phyloP scores from a whole-genome alignment of 2,888 invertebrate genomes.

The Dryomyza anilis region DNA sequence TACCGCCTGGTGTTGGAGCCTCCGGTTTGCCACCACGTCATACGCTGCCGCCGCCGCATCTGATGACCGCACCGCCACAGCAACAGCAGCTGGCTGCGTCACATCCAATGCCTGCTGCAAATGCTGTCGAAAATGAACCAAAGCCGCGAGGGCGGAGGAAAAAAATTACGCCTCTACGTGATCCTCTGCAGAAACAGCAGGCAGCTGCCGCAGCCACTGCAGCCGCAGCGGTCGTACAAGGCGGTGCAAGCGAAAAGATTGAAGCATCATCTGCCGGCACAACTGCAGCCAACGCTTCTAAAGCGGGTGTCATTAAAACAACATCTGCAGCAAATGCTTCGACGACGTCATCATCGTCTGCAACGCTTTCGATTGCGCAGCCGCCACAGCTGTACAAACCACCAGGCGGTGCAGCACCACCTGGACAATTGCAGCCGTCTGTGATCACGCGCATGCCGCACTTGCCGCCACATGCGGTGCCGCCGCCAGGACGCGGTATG shows the following conservation, averaged over 20 bases:
- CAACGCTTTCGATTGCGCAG: conserved; percentile 44
- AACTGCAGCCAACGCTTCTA: conserved; percentile 15
- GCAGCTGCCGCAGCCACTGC: conserved; percentile 65
- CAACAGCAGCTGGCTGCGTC: conserved; percentile 35
- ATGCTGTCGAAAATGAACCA: conserved; percentile 27
- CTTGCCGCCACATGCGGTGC: conserved; percentile 38
- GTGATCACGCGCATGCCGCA: conserved; percentile 68
- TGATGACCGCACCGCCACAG: conserved; percentile 27
- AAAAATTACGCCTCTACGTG: conserved; percentile 60
- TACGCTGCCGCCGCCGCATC: conserved; percentile 18
- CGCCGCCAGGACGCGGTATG: conserved; percentile 34
- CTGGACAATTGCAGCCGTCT: conserved; percentile 61
- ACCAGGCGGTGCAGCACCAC: conserved; percentile 43
- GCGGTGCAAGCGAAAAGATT: conserved; percentile 23
- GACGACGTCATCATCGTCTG: conserved; percentile 27
- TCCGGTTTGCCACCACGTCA: conserved; percentile 32
- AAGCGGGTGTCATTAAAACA: conserved; percentile 39
- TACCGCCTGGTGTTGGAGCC: conserved; percentile 32
- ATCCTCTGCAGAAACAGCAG: conserved; percentile 61
- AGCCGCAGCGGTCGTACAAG: conserved; percentile 45
- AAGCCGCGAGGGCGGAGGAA: conserved; percentile 60
- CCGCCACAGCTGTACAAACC: conserved; percentile 64
- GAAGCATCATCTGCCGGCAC: conserved; percentile 10
- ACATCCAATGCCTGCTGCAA: conserved; percentile 18
- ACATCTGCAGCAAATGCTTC: too few relatives aligned